phyloP scores from a whole-genome alignment of 2,113 vertebrate species.

The Holacanthus passer region DNA sequence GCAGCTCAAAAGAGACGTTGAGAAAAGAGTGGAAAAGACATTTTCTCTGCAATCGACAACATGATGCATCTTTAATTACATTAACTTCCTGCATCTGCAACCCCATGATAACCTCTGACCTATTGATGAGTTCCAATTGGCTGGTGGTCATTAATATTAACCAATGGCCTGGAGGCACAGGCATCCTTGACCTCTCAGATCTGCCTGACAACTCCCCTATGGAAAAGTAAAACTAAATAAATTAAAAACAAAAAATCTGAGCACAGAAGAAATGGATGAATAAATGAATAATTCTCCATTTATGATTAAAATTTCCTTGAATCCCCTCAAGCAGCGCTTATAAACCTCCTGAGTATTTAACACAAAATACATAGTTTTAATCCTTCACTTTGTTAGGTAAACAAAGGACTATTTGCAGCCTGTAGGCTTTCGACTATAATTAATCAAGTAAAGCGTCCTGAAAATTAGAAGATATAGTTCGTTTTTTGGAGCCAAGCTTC shows the following conservation, averaged over 20 bases:
- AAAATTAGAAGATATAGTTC: conserved; percentile 28
- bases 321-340: conserved; percentile 28
- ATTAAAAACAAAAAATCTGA: conserved; percentile 21
- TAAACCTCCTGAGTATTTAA: conserved; percentile 21
- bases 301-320: conserved; percentile 3
- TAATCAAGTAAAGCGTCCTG: conserved; percentile 22
- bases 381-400: conserved; percentile 50
- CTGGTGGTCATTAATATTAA: conserved; percentile 82
- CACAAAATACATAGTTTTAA: conserved; percentile 45
- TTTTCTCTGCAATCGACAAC: conserved; percentile 65
- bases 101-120: conserved; percentile 81
- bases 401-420: conserved; percentile 43
- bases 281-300: conserved; percentile 36
- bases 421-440: conserved; percentile 40
- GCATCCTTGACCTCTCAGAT: conserved; percentile 81
- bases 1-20: conserved; percentile 43
- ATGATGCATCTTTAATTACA: conserved; percentile 80
- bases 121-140: conserved; percentile 79
- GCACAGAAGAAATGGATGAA: conserved; percentile 29
- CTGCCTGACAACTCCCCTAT: conserved; percentile 47
- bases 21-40: conserved; percentile 34
- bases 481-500: background rate
- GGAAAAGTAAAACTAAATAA: conserved; percentile 47
- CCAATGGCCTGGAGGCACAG: conserved; percentile 68
- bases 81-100: conserved; percentile 80